Conservation (phyloP, 1,140 invertebrate species). For the Apis cerana region DNA sequence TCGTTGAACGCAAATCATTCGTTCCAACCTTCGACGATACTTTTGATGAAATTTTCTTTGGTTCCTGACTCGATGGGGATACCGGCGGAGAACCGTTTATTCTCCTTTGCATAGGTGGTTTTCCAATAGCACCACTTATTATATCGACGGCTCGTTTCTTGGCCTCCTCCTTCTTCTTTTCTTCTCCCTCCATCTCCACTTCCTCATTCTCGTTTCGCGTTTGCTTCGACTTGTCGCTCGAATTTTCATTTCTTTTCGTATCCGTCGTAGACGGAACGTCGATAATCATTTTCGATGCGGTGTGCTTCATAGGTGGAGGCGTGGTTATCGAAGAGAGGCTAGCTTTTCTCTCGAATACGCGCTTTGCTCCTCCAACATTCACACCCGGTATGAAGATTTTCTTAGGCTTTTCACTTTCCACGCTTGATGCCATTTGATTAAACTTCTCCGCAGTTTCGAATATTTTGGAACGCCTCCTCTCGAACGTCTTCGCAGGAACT, state of each 20-base stretch:
- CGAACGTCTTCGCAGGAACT: slow-evolving; percentile 74
- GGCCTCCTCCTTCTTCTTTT: slow-evolving; percentile 59
- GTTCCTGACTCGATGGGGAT: slow-evolving; percentile 65
- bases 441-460: slow-evolving; percentile 88
- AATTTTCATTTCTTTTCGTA: slow-evolving; percentile 31
- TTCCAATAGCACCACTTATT: slow-evolving; percentile 76
- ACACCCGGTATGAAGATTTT: slow-evolving; percentile 91
- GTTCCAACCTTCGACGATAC: slow-evolving; percentile 70
- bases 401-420: slow-evolving; percentile 85
- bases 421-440: slow-evolving; percentile 81
- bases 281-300: slow-evolving; percentile 73
- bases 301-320: slow-evolving; percentile 59
- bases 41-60: slow-evolving; percentile 74
- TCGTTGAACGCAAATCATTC: slow-evolving; percentile 75
- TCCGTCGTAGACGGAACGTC: slow-evolving; percentile 63
- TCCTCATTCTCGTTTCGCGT: slow-evolving; percentile 46
- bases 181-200: slow-evolving; percentile 62
- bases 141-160: slow-evolving; percentile 77
- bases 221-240: slow-evolving; percentile 53
- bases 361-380: slow-evolving; percentile 91
- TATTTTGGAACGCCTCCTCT: slow-evolving; percentile 85
- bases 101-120: slow-evolving; percentile 73
- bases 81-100: slow-evolving; percentile 69
- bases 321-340: slow-evolving; percentile 82
- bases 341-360: slow-evolving; percentile 90